phyloP scores from a whole-genome alignment of 2,888 invertebrate genomes.

The Pogonocherus hispidulus region DNA sequence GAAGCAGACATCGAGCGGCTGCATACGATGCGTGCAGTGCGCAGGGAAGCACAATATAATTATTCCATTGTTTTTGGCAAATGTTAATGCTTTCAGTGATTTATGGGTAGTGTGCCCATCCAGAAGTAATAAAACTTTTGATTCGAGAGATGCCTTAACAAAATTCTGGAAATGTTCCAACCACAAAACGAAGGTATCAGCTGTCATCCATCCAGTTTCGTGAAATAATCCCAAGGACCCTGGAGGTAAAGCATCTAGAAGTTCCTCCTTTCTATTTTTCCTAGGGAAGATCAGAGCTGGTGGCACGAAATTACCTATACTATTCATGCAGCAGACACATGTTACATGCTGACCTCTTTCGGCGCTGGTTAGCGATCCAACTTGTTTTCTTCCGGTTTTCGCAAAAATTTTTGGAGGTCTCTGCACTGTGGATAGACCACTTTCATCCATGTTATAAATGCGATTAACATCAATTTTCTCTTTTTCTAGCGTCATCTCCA shows the following conservation, averaged over 20 bases:
- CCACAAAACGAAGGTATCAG: slow-evolving; percentile 30
- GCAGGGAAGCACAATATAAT: slow-evolving; percentile 31
- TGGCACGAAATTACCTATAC: slow-evolving; percentile 59
- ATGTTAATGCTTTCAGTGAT: slow-evolving; percentile 26
- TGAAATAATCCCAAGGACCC: slow-evolving; percentile 55
- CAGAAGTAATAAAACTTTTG: slow-evolving; percentile 34
- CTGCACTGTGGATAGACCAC: too few species aligned
- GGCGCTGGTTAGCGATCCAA: slow-evolving; percentile 62
- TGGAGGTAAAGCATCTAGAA: slow-evolving; percentile 53
- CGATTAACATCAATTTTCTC: too few species aligned
- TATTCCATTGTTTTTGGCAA: slow-evolving; percentile 29
- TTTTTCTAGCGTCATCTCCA: too few species aligned
- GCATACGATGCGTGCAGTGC: slow-evolving; percentile 25
- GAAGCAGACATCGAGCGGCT: slow-evolving; percentile 30
- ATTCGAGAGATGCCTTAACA: slow-evolving; percentile 32
- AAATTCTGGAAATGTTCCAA: slow-evolving; percentile 27
- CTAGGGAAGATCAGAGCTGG: slow-evolving; percentile 56
- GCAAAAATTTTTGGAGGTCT: slow-evolving; percentile 60
- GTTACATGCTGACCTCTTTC: slow-evolving; percentile 63
- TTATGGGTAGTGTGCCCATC: slow-evolving; percentile 36
- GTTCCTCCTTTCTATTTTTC: slow-evolving; percentile 52
- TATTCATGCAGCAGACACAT: slow-evolving; percentile 59
- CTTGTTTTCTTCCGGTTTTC: slow-evolving; percentile 62
- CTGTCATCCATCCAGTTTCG: slow-evolving; percentile 59
- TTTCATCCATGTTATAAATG: too few species aligned